Evolutionary conservation across 2,888 invertebrate species (phyloP).

Genomic region (Polydrusus pterygomalis): DNA sequence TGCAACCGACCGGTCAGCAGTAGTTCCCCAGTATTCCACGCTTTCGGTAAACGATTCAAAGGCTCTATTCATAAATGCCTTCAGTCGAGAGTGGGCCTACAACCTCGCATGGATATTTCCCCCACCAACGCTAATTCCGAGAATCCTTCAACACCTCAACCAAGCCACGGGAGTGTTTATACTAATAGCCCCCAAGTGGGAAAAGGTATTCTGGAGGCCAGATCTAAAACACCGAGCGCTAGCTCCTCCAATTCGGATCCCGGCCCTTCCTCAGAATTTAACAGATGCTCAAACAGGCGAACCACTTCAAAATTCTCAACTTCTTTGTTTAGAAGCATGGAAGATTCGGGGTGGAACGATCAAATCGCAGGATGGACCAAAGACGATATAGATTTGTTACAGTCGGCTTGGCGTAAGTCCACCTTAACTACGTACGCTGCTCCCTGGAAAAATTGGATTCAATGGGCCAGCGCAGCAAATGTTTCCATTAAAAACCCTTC

Average conservation of each 20-base stretch:
- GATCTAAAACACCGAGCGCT: conserved; percentile 63
- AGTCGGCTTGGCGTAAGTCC: conserved; percentile 38
- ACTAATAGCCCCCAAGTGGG: conserved; percentile 58
- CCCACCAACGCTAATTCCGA: conserved; percentile 60
- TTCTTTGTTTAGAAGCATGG: conserved; percentile 50
- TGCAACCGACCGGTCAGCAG: conserved; percentile 49
- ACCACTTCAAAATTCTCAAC: conserved; percentile 37
- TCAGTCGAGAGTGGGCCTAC: conserved; percentile 50
- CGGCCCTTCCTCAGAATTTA: conserved; percentile 8
- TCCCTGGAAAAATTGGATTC: neutral
- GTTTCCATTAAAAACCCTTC: conserved; percentile 30
- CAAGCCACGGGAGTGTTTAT: conserved; percentile 57
- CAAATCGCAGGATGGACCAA: conserved; percentile 14
- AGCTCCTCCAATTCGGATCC: conserved; percentile 28
- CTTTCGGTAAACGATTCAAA: conserved; percentile 35
- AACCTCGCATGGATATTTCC: conserved; percentile 61
- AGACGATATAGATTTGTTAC: conserved; percentile 6
- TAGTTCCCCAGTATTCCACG: conserved; percentile 49
- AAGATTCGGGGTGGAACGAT: conserved; percentile 45
- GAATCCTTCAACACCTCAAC: conserved; percentile 59
- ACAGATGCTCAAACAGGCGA: conserved; percentile 18
- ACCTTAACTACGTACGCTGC: conserved; percentile 39
- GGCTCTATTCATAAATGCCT: conserved; percentile 51
- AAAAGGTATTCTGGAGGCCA: conserved; percentile 61
- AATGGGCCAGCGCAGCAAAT: conserved; percentile 19